Percentiles rank a stretch among this genome's conserved stretches.
phyloP scores from a whole-genome alignment of 2,797 vertebrate genomes.

The Diceros bicornis region DNA sequence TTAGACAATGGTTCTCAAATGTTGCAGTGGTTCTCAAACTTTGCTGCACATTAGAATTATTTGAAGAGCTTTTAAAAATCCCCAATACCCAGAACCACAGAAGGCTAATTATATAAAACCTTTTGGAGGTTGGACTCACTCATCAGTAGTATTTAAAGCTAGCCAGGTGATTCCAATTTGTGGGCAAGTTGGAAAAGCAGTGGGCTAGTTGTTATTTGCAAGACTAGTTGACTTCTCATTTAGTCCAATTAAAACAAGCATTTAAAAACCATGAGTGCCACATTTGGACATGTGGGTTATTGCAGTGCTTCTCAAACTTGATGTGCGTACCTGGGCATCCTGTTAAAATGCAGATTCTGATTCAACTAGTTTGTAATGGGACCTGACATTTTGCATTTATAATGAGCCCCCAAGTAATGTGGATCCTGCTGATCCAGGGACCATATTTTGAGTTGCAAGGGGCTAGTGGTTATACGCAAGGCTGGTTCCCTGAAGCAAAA shows the following conservation, averaged over 20 bases:
- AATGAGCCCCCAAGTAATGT: background rate
- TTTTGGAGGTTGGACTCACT: background rate
- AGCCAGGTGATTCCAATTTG: background rate
- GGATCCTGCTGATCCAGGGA: background rate
- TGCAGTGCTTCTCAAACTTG: background rate
- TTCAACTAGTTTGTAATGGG: background rate
- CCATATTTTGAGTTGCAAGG: background rate
- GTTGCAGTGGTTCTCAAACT: background rate
- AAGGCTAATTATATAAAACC: background rate
- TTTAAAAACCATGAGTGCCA: background rate
- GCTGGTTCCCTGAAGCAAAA: background rate
- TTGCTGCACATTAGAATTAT: background rate
- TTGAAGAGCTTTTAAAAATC: background rate
- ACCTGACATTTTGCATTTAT: background rate
- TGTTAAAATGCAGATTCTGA: background rate
- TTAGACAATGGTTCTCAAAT: background rate
- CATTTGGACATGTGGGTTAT: background rate
- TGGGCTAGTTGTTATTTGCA: background rate
- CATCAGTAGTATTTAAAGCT: background rate
- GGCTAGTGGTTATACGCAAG: background rate
- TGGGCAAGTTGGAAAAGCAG: background rate
- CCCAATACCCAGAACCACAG: background rate
- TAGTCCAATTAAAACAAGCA: slow-evolving; percentile 23
- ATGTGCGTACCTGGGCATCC: background rate
- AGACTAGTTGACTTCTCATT: background rate